Percentiles rank a stretch among this genome's conserved stretches.
These are phyloP conservation scores for Globodera ellingtonae DNA, from an alignment of 1,140 invertebrate genomes.

Conservation along the genomic window DNA sequence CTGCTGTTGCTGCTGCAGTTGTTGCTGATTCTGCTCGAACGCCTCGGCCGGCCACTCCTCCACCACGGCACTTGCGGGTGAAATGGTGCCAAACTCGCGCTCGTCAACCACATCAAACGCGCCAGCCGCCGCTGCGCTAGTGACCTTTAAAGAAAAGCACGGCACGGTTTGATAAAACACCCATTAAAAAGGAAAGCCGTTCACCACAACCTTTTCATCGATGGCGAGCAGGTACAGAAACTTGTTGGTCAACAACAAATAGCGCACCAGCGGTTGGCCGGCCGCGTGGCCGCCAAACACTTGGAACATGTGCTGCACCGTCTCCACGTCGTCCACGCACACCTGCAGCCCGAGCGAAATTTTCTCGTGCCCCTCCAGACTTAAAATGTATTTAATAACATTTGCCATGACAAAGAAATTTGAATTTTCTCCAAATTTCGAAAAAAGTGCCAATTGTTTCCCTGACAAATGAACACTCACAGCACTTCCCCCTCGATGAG, in stretches of 20 bases:
- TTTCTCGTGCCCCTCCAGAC: constrained; percentile 38
- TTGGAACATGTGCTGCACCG: constrained; percentile 39
- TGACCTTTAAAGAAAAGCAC: background rate
- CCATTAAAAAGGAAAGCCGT: background rate
- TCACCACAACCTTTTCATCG: background rate
- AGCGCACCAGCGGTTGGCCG: constrained; percentile 36
- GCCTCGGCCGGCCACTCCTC: constrained; percentile 21
- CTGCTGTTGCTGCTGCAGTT: background rate
- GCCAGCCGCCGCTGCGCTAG: too few species aligned
- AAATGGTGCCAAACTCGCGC: constrained; percentile 19
- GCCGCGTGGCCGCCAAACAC: constrained; percentile 39
- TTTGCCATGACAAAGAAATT: background rate
- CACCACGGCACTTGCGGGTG: constrained; percentile 23
- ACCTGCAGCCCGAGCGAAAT: constrained; percentile 38
- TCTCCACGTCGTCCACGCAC: constrained; percentile 35
- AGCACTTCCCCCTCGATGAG: constrained; percentile 22
- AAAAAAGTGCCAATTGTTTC: background rate
- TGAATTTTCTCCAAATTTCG: background rate
- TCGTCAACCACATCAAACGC: background rate
- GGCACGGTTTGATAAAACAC: too few species aligned
- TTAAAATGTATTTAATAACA: constrained; percentile 29
- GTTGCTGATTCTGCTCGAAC: constrained; percentile 8
- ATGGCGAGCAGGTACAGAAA: constrained; percentile 35
- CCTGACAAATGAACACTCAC: background rate
- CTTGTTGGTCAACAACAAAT: constrained; percentile 38